Conservation (phyloP, 1,140 invertebrate genomes). For the Gonatopus flavifemur region DNA sequence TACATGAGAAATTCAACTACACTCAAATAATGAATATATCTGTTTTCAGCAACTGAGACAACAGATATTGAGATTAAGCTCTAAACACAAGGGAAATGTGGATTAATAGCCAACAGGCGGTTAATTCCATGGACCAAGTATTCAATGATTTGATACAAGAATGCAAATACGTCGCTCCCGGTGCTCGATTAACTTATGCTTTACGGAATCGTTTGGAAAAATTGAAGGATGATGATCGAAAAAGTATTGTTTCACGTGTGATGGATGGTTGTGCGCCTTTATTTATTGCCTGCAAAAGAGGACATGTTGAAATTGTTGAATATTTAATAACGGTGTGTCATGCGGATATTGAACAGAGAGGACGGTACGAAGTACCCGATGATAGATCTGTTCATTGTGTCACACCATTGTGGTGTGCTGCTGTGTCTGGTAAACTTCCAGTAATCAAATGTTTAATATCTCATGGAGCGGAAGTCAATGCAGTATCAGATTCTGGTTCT, state of each 20-base stretch:
- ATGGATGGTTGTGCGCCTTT: slow-evolving; percentile 83
- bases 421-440: slow-evolving; percentile 80
- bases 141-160: slow-evolving; percentile 71
- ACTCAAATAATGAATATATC: neutral
- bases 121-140: slow-evolving; percentile 61
- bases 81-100: neutral
- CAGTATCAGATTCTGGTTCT: slow-evolving; percentile 84
- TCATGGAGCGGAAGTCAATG: slow-evolving; percentile 81
- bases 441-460: slow-evolving; percentile 78
- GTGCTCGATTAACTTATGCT: slow-evolving; percentile 66
- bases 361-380: slow-evolving; percentile 73
- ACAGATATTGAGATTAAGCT: neutral
- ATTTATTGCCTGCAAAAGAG: slow-evolving; percentile 82
- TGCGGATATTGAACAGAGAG: slow-evolving; percentile 83
- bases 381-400: slow-evolving; percentile 78
- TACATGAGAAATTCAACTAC: too few species aligned
- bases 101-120: slow-evolving; percentile 3
- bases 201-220: slow-evolving; percentile 68
- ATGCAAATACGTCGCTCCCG: slow-evolving; percentile 69
- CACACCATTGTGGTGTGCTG: slow-evolving; percentile 90
- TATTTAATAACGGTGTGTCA: slow-evolving; percentile 81
- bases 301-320: slow-evolving; percentile 85
- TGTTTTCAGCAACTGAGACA: neutral
- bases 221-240: slow-evolving; percentile 60
- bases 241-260: slow-evolving; percentile 65